Conservation (phyloP, 2,113 vertebrate species). For the Pollachius pollachius region DNA sequence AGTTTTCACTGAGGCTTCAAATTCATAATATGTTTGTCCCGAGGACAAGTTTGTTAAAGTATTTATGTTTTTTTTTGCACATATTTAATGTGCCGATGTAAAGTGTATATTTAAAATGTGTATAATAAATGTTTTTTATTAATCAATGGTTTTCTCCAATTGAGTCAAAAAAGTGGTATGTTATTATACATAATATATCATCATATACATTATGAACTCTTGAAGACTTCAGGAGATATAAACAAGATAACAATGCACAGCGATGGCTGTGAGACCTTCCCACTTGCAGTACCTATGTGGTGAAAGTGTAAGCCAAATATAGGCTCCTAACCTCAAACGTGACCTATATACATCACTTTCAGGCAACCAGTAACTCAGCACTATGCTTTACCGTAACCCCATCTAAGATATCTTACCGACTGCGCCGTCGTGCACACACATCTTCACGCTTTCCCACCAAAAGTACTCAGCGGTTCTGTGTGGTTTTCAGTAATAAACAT, state of each 20-base stretch:
- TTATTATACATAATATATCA: too few species aligned
- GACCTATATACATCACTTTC: slow-evolving; percentile 75
- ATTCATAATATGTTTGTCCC: slow-evolving; percentile 46
- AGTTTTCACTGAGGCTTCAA: slow-evolving; percentile 11
- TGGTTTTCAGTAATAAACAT: too few species aligned
- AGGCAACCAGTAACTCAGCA: slow-evolving; percentile 57
- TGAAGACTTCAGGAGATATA: too few species aligned
- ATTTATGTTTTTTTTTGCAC: too few species aligned
- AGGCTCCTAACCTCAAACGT: slow-evolving; percentile 66
- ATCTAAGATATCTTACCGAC: slow-evolving; percentile 38
- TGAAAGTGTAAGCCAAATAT: slow-evolving; percentile 33
- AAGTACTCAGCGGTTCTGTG: too few species aligned
- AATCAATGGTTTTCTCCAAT: background rate
- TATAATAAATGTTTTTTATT: background rate
- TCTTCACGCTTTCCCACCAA: too few species aligned
- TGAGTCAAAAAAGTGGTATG: too few species aligned
- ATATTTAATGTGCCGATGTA: background rate
- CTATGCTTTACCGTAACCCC: slow-evolving; percentile 65
- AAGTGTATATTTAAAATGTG: background rate
- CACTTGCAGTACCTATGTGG: slow-evolving; percentile 15
- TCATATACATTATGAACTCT: too few species aligned
- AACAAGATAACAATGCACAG: too few species aligned
- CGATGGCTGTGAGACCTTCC: too few species aligned
- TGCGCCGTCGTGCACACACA: slow-evolving; percentile 23
- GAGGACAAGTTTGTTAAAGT: slow-evolving; percentile 32